phyloP scores from a whole-genome alignment of 2,113 vertebrate species.

The Oryzias woworae region DNA sequence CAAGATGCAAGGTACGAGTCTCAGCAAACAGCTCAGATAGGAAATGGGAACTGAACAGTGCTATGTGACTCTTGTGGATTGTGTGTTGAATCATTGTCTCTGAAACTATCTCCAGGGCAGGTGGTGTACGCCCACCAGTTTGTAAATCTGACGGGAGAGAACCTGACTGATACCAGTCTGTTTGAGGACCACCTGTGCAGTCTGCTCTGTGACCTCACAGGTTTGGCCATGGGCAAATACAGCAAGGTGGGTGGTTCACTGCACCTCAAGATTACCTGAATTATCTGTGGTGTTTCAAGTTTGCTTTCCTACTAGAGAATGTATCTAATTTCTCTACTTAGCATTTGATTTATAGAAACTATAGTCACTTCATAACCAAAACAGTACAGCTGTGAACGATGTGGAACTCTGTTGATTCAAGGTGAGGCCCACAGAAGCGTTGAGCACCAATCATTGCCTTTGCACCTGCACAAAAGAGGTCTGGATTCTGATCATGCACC shows the following conservation, averaged over 20 bases:
- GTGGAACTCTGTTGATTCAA: constrained; percentile 42
- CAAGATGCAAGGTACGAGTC: constrained; percentile 84
- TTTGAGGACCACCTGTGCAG: constrained; percentile 90
- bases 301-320: constrained; percentile 2
- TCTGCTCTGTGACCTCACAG: constrained; percentile 88
- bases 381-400: not conserved
- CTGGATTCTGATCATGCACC: constrained; percentile 89
- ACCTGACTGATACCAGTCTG: constrained; percentile 87
- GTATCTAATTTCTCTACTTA: constrained; percentile 1
- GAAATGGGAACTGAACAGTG: not conserved
- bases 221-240: constrained; percentile 85
- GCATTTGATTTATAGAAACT: not conserved
- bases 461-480: constrained; percentile 91
- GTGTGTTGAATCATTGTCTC: constrained; percentile 15
- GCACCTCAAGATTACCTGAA: constrained; percentile 5
- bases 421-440: constrained; percentile 88
- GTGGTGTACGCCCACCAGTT: constrained; percentile 90
- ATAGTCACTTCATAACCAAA: not conserved
- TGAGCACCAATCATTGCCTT: constrained; percentile 80
- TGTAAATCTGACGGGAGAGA: constrained; percentile 89
- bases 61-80: not conserved
- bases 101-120: constrained; percentile 79
- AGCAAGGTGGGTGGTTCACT: constrained; percentile 83
- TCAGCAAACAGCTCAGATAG: not conserved
- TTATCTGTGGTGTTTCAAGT: constrained; percentile 4